Evolutionary conservation across 37 sponge, comb jelly and placozoan species (phyloP).

Genomic region (Cliona cf. orientalis): DNA sequence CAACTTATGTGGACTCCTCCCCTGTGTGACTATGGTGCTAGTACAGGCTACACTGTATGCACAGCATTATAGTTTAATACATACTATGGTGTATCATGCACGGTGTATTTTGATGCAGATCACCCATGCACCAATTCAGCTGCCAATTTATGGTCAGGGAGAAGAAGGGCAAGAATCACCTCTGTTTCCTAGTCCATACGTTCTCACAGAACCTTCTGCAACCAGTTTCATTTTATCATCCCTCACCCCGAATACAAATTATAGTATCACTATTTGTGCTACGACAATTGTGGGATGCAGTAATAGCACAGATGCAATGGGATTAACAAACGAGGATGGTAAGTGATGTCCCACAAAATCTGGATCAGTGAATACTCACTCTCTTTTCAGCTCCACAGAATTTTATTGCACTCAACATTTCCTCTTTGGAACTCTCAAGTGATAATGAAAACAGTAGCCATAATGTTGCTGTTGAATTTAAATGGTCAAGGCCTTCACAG

Average conservation of each 20-base stretch:
- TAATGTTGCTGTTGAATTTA: conserved; percentile 1
- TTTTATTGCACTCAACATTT: neutral
- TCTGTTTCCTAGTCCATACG: neutral
- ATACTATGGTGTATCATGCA: too few species aligned
- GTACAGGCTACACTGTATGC: conserved; percentile 37
- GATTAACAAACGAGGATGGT: conserved; percentile 40
- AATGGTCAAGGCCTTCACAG: conserved; percentile 32
- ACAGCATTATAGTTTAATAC: too few species aligned
- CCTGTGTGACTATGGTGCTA: conserved; percentile 31
- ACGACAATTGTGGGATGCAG: conserved; percentile 19
- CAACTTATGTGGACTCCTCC: conserved; percentile 21
- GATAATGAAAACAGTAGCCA: neutral
- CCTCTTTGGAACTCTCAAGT: conserved; percentile 15
- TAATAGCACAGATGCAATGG: neutral
- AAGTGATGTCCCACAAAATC: neutral
- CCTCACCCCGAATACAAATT: conserved; percentile 28
- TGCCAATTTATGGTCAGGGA: neutral
- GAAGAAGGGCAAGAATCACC: too few species aligned
- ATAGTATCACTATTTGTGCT: conserved; percentile 36
- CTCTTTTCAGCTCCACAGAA: neutral
- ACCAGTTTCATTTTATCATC: neutral
- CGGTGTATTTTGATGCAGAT: neutral
- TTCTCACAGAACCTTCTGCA: neutral
- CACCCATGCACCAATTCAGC: neutral
- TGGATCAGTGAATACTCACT: too few species aligned